Conservation (phyloP, 2,113 vertebrate species). For the Daubentonia madagascariensis region DNA sequence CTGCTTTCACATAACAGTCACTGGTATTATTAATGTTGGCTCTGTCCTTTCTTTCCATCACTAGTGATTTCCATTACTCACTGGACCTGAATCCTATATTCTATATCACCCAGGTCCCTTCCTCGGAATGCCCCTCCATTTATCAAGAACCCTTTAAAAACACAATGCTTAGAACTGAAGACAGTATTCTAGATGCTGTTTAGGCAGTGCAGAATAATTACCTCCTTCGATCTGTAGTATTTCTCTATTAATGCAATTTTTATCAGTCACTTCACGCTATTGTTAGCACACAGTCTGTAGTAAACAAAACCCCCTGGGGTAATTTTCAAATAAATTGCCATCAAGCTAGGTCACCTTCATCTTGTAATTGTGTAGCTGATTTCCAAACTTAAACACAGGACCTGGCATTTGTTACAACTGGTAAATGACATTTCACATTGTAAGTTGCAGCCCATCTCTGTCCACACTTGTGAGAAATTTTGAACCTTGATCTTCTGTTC, state of each 20-base stretch:
- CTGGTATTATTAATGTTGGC: neutral
- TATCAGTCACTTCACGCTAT: conserved; percentile 11
- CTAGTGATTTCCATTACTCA: neutral
- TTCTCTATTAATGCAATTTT: conserved; percentile 48
- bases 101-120: neutral
- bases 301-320: conserved; percentile 8
- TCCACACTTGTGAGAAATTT: neutral
- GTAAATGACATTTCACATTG: conserved; percentile 32
- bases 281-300: conserved; percentile 28
- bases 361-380: conserved; percentile 33
- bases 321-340: conserved; percentile 48
- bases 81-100: neutral
- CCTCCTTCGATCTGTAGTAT: neutral
- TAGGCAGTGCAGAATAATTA: conserved; percentile 31
- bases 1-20: neutral
- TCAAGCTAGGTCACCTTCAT: conserved; percentile 66
- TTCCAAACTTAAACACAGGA: conserved; percentile 58
- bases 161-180: neutral
- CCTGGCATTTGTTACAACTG: conserved; percentile 41
- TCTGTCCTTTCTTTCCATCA: neutral
- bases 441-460: conserved; percentile 5
- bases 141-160: neutral
- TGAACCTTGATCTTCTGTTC: conserved; percentile 12
- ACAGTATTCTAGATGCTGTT: neutral
- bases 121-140: neutral